phyloP scores from a whole-genome alignment of 2,888 invertebrate species.

The Tribolium freemani region DNA sequence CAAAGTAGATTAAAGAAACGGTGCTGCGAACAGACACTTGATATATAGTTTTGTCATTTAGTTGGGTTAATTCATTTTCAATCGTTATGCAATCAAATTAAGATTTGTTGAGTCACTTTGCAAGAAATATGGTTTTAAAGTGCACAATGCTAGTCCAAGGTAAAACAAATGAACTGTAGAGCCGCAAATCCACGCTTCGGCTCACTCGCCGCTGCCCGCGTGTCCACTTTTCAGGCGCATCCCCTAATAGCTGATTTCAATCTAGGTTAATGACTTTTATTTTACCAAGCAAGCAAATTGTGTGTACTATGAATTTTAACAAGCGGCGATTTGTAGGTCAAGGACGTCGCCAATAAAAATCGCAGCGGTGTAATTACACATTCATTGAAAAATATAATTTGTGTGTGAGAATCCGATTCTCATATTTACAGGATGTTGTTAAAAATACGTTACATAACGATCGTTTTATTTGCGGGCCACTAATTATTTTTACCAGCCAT shows the following conservation, averaged over 20 bases:
- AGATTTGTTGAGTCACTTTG: conserved; percentile 52
- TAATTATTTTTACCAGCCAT: conserved; percentile 7
- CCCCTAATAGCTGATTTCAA: conserved; percentile 37
- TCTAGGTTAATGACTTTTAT: conserved; percentile 55
- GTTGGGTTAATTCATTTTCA: conserved; percentile 40
- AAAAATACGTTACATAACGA: conserved; percentile 49
- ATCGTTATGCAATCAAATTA: conserved; percentile 45
- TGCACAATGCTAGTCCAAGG: conserved; percentile 57
- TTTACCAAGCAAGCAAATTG: not conserved
- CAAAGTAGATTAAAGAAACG: conserved; percentile 35
- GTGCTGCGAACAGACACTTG: conserved; percentile 12
- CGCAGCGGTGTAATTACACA: conserved; percentile 42
- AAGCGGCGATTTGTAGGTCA: conserved; percentile 43
- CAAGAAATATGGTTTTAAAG: conserved; percentile 52
- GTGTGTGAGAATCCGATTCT: conserved; percentile 53
- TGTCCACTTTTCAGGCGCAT: conserved; percentile 23
- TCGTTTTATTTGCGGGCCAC: conserved; percentile 20
- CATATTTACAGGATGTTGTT: conserved; percentile 55
- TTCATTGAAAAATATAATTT: conserved; percentile 48
- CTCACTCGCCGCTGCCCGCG: conserved; percentile 20
- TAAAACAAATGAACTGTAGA: conserved; percentile 58
- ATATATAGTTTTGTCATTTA: conserved; percentile 36
- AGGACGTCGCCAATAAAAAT: conserved; percentile 41
- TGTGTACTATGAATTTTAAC: conserved; percentile 26
- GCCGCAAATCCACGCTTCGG: conserved; percentile 51